Base-by-base conservation (phyloP, 2,113 vertebrate species). In the Antechinus flavipes region DNA sequence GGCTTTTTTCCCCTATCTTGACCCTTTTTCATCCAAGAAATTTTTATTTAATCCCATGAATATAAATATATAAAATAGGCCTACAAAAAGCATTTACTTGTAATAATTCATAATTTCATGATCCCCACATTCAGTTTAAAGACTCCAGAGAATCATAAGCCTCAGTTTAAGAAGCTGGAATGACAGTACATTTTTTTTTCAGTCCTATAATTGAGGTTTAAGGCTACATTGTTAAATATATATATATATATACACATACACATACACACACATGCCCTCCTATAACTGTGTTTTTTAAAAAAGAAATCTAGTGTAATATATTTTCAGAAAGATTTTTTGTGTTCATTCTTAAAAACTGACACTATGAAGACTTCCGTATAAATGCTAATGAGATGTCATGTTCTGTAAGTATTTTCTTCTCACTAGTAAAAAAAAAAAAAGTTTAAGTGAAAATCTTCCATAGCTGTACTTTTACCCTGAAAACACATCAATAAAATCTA, bases 341-440 rank as follows among this genome's bases (percentile, higher is more conserved):
- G 0, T 90, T 90, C 54, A 93, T 94, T 95, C 95, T 93, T 61
- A 50, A 90, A 26, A 23, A 26, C 4, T n/a, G 54, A 22, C 53
- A 93, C 47, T 53, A 91, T 11, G 47, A 4, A 68, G 8, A 0
- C 12, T 7, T 46, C 12, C 47, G 47, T 84, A n/a, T 52, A 91
- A 3, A n/a, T 93, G 23, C 4, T 94, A 94, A 56, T 54, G 7
- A 89, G 30, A 19, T 94, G 91, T 92, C 89, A 92, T 0, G 23
- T 56, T 91, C 93, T 30, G 52, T 92, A 94, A 35, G 6, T 91
- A 16, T 95, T 92, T 90, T 94, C 93, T n/a, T 89, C 84, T 96
- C 55, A 54, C n/a, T 91, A 84, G 91, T 97, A 3, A 89, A 93
- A 93, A 94, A 94, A 93, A 95, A 94, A 92, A 95, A 56, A 54